phyloP scores from a whole-genome alignment of 2,797 vertebrate species.

The Arremon aurantiirostris region DNA sequence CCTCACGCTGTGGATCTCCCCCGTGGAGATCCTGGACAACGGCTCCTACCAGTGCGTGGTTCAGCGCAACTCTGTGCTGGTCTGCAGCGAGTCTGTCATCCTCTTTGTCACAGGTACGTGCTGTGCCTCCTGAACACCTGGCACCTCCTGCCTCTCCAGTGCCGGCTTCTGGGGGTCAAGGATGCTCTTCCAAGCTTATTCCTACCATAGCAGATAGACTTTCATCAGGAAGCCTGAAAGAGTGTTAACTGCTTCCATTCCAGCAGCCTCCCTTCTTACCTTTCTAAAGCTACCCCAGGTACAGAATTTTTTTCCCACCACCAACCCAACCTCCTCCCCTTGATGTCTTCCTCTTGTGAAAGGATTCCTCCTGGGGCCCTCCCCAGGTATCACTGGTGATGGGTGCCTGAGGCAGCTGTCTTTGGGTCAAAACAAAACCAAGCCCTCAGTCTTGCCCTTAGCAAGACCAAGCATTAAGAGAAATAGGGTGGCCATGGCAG shows the following conservation, averaged over 20 bases:
- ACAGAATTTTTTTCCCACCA: not conserved
- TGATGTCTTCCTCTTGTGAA: not conserved
- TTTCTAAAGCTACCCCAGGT: not conserved
- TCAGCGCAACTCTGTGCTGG: not conserved
- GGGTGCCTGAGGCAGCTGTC: not conserved
- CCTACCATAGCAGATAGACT: not conserved
- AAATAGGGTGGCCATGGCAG: not conserved
- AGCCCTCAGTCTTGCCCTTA: not conserved
- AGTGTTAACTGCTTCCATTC: not conserved
- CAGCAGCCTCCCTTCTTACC: not conserved
- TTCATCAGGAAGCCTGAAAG: not conserved
- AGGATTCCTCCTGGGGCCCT: not conserved
- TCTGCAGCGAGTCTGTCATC: not conserved
- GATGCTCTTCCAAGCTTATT: not conserved
- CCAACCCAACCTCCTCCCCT: not conserved
- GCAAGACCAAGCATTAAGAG: not conserved
- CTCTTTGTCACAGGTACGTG: constrained; percentile 72
- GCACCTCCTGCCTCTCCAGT: not conserved
- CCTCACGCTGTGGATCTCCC: constrained; percentile 57
- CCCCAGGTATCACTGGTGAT: not conserved
- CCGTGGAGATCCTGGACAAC: constrained; percentile 38
- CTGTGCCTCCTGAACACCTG: not conserved
- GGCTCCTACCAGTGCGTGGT: constrained; percentile 67
- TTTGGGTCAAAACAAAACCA: not conserved
- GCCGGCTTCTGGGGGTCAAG: not conserved